Evolutionary conservation across 2,888 invertebrate genomes (phyloP).

Genomic region (Agrochola circellaris): DNA sequence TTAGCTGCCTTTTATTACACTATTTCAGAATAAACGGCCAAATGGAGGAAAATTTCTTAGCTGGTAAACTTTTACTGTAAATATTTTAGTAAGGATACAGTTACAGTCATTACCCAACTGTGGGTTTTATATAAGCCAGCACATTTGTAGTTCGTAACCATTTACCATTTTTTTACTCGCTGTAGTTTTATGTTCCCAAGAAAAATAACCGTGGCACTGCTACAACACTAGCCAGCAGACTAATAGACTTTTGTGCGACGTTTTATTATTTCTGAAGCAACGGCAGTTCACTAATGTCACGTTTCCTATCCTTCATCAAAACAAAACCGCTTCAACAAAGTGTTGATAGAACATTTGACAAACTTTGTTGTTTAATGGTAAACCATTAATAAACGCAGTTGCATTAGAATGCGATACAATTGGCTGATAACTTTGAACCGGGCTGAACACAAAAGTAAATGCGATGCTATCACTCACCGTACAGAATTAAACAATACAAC

Average conservation of each 20-base stretch:
- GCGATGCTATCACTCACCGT: constrained; percentile 62
- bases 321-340: constrained; percentile 42
- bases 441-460: constrained; percentile 61
- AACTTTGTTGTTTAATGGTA: constrained; percentile 44
- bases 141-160: constrained; percentile 62
- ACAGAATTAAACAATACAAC: constrained; percentile 65
- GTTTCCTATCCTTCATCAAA: background rate
- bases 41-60: constrained; percentile 70
- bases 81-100: constrained; percentile 68
- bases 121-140: constrained; percentile 55
- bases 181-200: constrained; percentile 28
- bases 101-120: constrained; percentile 64
- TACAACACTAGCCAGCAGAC: constrained; percentile 17
- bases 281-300: constrained; percentile 6
- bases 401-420: constrained; percentile 63
- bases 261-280: constrained; percentile 21
- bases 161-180: constrained; percentile 47
- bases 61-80: constrained; percentile 69
- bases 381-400: constrained; percentile 58
- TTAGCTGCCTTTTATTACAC: constrained; percentile 76
- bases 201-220: constrained; percentile 13
- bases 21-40: constrained; percentile 69
- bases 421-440: constrained; percentile 60
- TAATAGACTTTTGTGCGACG: constrained; percentile 12
- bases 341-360: constrained; percentile 39